phyloP scores from a whole-genome alignment of 2,888 invertebrate species.

The Chrysolina americana region DNA sequence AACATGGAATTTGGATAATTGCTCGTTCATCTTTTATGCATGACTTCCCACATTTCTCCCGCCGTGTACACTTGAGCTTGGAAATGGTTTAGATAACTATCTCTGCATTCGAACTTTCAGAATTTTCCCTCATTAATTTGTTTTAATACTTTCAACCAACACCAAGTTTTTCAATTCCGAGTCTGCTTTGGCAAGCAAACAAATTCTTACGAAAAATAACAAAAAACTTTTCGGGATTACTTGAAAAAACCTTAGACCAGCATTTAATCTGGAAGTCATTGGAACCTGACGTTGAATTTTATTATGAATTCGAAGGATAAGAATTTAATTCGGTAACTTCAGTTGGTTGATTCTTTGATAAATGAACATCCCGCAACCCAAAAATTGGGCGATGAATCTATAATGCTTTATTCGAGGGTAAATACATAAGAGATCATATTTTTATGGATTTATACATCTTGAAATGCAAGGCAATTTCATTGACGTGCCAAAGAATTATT shows the following conservation, averaged over 20 bases:
- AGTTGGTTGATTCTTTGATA: too few species aligned
- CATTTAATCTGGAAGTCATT: not conserved
- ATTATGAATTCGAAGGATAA: not conserved
- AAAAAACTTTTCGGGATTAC: not conserved
- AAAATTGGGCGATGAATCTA: too few species aligned
- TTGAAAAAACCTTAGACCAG: not conserved
- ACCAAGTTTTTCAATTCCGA: not conserved
- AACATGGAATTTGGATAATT: conserved; percentile 2
- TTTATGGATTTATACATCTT: too few species aligned
- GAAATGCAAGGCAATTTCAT: too few species aligned
- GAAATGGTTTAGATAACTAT: not conserved
- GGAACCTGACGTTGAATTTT: not conserved
- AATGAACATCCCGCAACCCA: too few species aligned
- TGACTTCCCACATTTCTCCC: not conserved
- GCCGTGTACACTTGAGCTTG: not conserved
- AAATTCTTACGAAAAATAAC: not conserved
- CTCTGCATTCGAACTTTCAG: not conserved
- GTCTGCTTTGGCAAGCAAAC: not conserved
- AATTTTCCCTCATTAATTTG: not conserved
- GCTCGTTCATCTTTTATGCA: conserved; percentile 8
- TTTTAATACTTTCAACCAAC: conserved; percentile 7
- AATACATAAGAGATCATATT: too few species aligned
- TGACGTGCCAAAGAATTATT: too few species aligned
- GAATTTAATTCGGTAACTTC: not conserved
- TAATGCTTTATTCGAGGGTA: too few species aligned